Conservation (phyloP, 1,140 invertebrate species). For the Magallana angulata region DNA sequence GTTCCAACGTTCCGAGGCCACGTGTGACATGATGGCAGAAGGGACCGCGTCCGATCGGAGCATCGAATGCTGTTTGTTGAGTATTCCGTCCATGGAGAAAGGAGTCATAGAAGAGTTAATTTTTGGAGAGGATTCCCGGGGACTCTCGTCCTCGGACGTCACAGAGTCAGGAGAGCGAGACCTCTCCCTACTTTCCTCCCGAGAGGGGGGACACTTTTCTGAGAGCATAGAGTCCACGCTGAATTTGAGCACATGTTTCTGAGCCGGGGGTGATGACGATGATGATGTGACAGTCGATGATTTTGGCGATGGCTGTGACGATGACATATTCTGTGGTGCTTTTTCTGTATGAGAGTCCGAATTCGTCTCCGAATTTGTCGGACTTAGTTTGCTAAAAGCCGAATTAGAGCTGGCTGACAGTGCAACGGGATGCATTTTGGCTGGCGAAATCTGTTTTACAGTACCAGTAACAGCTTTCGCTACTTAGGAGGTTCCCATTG, state of each 20-base stretch:
- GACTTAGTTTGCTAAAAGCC: constrained; percentile 55
- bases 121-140: constrained; percentile 43
- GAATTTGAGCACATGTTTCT: constrained; percentile 59
- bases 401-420: constrained; percentile 55
- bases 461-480: constrained; percentile 1
- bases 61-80: constrained; percentile 57
- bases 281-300: constrained; percentile 34
- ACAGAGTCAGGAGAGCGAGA: constrained; percentile 54
- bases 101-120: constrained; percentile 46
- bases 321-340: constrained; percentile 29
- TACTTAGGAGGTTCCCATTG: constrained; percentile 14
- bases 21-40: constrained; percentile 45
- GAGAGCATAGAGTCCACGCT: constrained; percentile 59
- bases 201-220: constrained; percentile 41
- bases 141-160: constrained; percentile 52
- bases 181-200: constrained; percentile 46
- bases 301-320: constrained; percentile 27
- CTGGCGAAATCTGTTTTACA: constrained; percentile 32
- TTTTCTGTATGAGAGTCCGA: neutral
- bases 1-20: constrained; percentile 49
- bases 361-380: constrained; percentile 18
- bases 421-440: constrained; percentile 55
- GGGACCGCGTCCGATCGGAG: constrained; percentile 38
- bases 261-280: constrained; percentile 44
- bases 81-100: constrained; percentile 59